A percentile compares a stretch with the other conserved stretches of the same genome.
Evolutionary conservation across 2,113 vertebrate genomes (phyloP).

Genomic region (Collichthys lucidus): DNA sequence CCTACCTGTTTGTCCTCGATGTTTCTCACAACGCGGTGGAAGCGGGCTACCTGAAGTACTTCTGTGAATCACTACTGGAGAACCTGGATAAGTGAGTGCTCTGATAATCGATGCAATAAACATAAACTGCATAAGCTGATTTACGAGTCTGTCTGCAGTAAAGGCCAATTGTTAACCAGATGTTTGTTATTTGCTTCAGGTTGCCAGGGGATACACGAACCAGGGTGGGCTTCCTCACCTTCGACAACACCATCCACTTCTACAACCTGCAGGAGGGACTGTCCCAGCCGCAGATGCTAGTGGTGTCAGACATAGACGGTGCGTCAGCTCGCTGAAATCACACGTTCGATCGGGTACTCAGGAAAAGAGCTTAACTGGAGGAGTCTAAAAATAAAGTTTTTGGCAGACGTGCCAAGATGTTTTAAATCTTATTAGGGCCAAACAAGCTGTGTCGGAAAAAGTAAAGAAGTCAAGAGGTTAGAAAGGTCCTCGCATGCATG

Average conservation of each 20-base stretch:
- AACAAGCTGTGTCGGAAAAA: neutral
- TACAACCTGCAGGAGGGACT: slow-evolving; percentile 96
- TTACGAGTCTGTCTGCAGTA: neutral
- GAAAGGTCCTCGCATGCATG: neutral
- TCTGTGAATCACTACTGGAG: slow-evolving; percentile 93
- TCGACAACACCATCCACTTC: slow-evolving; percentile 97
- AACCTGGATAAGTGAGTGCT: slow-evolving; percentile 94
- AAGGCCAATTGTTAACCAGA: too few species aligned
- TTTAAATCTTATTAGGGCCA: neutral
- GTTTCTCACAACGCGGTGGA: slow-evolving; percentile 97
- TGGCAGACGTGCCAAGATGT: neutral
- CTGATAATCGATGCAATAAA: neutral
- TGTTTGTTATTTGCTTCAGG: slow-evolving; percentile 80
- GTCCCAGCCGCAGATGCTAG: slow-evolving; percentile 97
- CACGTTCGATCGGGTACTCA: too few species aligned
- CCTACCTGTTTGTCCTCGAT: slow-evolving; percentile 96
- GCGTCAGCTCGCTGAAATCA: slow-evolving; percentile 36
- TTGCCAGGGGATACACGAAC: slow-evolving; percentile 94
- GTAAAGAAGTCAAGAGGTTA: neutral
- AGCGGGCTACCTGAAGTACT: slow-evolving; percentile 92
- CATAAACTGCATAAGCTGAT: neutral
- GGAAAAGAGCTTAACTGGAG: neutral
- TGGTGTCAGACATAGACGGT: slow-evolving; percentile 99
- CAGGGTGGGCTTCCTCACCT: slow-evolving; percentile 95
- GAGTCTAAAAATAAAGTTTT: neutral